A percentile compares a stretch with the other conserved stretches of the same genome.
Evolutionary conservation across 2,113 vertebrate species (phyloP).

Genomic region (Onychorhynchus coronatus): DNA sequence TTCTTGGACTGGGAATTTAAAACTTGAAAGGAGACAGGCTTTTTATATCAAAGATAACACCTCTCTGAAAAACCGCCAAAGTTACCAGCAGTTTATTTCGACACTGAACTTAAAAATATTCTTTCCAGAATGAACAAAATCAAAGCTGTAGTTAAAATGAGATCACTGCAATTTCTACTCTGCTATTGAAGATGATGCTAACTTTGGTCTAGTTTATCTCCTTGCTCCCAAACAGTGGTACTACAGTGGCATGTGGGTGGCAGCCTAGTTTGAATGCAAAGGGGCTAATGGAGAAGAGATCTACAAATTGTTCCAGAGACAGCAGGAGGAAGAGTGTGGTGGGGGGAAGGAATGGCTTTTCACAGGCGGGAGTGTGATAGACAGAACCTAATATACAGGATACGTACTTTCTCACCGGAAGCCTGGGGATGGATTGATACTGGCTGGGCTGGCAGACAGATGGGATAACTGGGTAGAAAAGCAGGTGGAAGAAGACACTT

Average conservation of each 20-base stretch:
- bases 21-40: neutral
- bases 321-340: neutral
- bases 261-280: neutral
- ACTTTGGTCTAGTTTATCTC: neutral
- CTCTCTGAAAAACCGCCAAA: neutral
- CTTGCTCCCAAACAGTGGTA: neutral
- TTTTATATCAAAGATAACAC: neutral
- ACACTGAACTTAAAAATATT: neutral
- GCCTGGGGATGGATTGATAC: neutral
- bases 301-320: neutral
- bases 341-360: neutral
- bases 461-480: fast-evolving
- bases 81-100: neutral
- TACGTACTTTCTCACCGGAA: neutral
- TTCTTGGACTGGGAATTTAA: neutral
- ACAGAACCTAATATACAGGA: neutral
- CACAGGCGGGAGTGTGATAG: neutral
- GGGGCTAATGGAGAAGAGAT: neutral
- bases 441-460: neutral
- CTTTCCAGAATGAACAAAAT: neutral
- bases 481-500: neutral
- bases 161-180: neutral
- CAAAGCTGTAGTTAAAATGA: neutral
- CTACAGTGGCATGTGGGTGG: neutral
- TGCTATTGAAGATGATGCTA: neutral